Percentiles rank a stretch among this genome's conserved stretches.
These are phyloP conservation scores for Geopemphigus sp. DNA, from an alignment of 1,140 invertebrate species.

Conservation along the genomic window DNA sequence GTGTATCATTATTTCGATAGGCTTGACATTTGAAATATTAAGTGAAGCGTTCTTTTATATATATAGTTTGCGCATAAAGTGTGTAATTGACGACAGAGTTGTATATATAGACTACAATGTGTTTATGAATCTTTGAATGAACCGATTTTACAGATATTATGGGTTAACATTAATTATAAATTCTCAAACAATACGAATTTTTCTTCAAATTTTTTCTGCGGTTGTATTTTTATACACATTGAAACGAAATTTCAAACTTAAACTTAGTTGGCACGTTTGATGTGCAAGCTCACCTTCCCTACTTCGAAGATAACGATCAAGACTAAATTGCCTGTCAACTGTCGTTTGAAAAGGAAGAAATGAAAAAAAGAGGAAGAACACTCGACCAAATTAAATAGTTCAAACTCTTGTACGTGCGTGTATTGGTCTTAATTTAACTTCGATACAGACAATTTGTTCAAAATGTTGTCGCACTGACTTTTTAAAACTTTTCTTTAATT, in stretches of 20 bases:
- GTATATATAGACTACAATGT: too few species aligned
- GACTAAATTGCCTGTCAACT: constrained; percentile 9
- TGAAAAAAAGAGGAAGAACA: constrained; percentile 28
- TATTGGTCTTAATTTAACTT: constrained; percentile 23
- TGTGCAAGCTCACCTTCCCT: not conserved
- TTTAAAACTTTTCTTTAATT: constrained; percentile 14
- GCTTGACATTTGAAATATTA: too few species aligned
- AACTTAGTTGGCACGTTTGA: not conserved
- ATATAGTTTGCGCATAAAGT: too few species aligned
- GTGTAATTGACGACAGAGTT: too few species aligned
- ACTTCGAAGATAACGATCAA: not conserved
- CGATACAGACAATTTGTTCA: not conserved
- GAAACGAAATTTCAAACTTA: constrained; percentile 1
- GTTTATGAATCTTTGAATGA: too few species aligned
- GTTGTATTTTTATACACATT: not conserved
- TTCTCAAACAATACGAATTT: not conserved
- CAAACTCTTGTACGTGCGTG: constrained; percentile 14
- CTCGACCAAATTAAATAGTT: constrained; percentile 26
- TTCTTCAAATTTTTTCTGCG: not conserved
- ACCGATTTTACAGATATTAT: too few species aligned
- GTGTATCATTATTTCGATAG: too few species aligned
- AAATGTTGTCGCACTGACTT: constrained; percentile 17
- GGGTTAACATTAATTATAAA: too few species aligned
- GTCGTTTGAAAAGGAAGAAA: too few species aligned
- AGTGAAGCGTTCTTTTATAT: too few species aligned